These are phyloP conservation scores for Sarcophaga caerulescens DNA, from an alignment of 2,888 invertebrate species.

Conservation along the genomic window DNA sequence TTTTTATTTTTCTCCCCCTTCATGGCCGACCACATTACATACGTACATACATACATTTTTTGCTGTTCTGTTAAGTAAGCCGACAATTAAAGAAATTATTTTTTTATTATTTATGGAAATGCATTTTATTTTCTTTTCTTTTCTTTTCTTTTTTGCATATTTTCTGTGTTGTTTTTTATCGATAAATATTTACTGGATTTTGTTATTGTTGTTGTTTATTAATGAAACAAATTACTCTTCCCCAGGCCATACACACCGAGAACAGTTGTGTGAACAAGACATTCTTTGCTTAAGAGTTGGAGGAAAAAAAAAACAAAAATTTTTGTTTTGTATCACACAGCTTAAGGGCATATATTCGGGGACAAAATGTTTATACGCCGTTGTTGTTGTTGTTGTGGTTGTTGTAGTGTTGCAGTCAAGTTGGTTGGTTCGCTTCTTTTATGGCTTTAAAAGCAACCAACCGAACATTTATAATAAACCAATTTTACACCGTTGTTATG, in stretches of 20 bases:
- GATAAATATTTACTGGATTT: not conserved
- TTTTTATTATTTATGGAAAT: no score
- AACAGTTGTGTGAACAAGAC: constrained; percentile 59
- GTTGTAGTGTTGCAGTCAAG: not conserved
- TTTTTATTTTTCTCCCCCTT: constrained; percentile 1
- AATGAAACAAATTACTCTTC: constrained; percentile 27
- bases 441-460: constrained; percentile 20
- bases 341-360: constrained; percentile 60
- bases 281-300: constrained; percentile 3
- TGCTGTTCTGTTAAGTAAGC: constrained; percentile 23
- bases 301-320: not conserved
- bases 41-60: constrained; percentile 22
- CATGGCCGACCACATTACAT: constrained; percentile 36
- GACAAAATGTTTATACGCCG: constrained; percentile 6
- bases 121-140: no score
- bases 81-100: no score
- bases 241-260: not conserved
- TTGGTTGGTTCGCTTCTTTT: constrained; percentile 14
- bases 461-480: constrained; percentile 61
- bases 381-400: not conserved
- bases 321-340: constrained; percentile 25
- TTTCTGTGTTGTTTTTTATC: not conserved
- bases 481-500: constrained; percentile 67
- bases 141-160: not conserved
- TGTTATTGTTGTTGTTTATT: not conserved